These are phyloP conservation scores for Argopecten irradians DNA, from an alignment of 1,140 invertebrate species.

Conservation along the genomic window DNA sequence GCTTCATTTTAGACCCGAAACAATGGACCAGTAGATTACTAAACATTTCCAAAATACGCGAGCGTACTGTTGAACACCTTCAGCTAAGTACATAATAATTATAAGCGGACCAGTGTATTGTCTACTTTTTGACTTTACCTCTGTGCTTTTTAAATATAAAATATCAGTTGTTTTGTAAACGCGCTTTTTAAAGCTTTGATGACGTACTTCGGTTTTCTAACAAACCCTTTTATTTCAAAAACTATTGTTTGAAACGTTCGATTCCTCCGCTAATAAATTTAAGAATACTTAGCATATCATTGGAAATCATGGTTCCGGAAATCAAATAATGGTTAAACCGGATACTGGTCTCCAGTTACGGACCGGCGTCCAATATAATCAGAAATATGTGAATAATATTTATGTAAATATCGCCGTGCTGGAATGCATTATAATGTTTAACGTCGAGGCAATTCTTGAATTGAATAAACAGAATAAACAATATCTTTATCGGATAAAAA, in stretches of 20 bases:
- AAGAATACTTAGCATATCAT: not conserved
- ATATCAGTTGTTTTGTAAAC: not conserved
- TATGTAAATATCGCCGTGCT: not conserved
- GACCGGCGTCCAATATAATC: not conserved
- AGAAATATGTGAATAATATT: not conserved
- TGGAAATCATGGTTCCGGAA: not conserved
- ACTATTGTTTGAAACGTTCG: not conserved
- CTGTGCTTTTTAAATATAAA: not conserved
- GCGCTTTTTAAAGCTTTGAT: not conserved
- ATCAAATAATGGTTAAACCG: not conserved
- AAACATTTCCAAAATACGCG: no score
- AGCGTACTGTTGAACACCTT: no score
- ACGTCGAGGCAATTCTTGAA: not conserved
- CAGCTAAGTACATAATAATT: not conserved
- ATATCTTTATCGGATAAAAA: not conserved
- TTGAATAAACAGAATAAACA: not conserved
- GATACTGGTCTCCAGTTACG: not conserved
- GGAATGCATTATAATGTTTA: slow-evolving; percentile 6
- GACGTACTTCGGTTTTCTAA: not conserved
- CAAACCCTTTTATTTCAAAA: not conserved
- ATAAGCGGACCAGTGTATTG: no score
- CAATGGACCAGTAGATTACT: no score
- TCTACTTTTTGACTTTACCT: no score
- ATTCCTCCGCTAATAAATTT: not conserved
- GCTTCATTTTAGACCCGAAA: no score